Evolutionary conservation across 1,140 invertebrate species (phyloP).

Genomic region (Bombus sibiricus): DNA sequence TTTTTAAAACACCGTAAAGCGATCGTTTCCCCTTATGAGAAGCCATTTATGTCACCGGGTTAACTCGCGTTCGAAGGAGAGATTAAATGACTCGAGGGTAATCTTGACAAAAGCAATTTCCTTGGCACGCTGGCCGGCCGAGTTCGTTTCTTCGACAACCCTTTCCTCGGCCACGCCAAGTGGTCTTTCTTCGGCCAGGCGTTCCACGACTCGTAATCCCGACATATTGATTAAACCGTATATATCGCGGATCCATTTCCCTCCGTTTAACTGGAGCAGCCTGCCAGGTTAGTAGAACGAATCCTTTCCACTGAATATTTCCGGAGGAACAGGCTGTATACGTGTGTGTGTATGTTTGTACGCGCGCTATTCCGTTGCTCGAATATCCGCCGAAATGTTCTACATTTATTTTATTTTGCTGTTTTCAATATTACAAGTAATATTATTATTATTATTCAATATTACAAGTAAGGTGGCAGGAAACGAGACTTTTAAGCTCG

Average conservation of each 20-base stretch:
- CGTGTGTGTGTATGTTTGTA: background rate
- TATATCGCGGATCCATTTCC: slow-evolving; percentile 60
- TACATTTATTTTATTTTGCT: slow-evolving; percentile 40
- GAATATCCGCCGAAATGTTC: slow-evolving; percentile 27
- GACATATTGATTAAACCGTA: slow-evolving; percentile 58
- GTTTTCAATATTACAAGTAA: slow-evolving; percentile 20
- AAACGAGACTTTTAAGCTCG: background rate
- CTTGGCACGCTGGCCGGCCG: background rate
- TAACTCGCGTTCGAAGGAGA: slow-evolving; percentile 25
- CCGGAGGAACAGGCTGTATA: background rate
- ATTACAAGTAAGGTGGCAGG: background rate
- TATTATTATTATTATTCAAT: too few relatives aligned
- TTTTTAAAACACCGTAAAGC: slow-evolving; percentile 32
- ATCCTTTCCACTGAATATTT: slow-evolving; percentile 45
- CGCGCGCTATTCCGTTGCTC: background rate
- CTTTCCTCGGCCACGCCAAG: background rate
- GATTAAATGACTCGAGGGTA: slow-evolving; percentile 40
- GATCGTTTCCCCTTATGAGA: slow-evolving; percentile 30
- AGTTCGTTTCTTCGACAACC: background rate
- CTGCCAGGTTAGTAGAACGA: slow-evolving; percentile 50
- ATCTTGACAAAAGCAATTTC: slow-evolving; percentile 47
- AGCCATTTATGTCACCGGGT: slow-evolving; percentile 36
- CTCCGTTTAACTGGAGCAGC: slow-evolving; percentile 57
- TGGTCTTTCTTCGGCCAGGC: slow-evolving; percentile 5
- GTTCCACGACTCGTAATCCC: slow-evolving; percentile 26